A percentile compares a stretch with the other conserved stretches of the same genome.
Conservation (phyloP, 2,888 invertebrate species). For the Dolichopus griseipennis region DNA sequence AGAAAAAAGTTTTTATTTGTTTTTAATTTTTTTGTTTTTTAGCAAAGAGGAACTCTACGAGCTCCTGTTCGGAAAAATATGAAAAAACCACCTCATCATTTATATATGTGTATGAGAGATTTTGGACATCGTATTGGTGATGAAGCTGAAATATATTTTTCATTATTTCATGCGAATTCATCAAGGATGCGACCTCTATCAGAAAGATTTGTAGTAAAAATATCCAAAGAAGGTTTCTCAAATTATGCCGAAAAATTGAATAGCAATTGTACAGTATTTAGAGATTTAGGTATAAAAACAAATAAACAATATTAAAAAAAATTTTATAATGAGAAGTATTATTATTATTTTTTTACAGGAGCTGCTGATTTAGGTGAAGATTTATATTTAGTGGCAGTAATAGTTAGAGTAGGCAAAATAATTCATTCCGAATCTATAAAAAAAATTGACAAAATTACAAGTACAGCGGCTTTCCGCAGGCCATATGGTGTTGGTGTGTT, state of each 20-base stretch:
- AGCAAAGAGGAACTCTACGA: conserved; percentile 43
- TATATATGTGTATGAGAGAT: conserved; percentile 80
- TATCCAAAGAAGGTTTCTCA: conserved; percentile 83
- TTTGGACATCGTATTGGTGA: conserved; percentile 83
- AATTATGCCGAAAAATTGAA: conserved; percentile 80
- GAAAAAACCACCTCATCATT: conserved; percentile 56
- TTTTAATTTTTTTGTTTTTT: conserved; percentile 15
- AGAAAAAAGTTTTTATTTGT: neutral
- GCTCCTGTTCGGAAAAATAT: conserved; percentile 30
- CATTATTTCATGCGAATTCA: conserved; percentile 64
- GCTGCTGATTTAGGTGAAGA: conserved; percentile 76
- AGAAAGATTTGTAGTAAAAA: conserved; percentile 79
- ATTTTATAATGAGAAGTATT: neutral
- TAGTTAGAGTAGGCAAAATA: conserved; percentile 82
- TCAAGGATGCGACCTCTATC: conserved; percentile 69
- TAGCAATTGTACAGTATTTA: conserved; percentile 82
- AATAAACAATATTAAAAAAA: neutral
- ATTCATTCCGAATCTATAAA: conserved; percentile 46
- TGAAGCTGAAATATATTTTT: conserved; percentile 81
- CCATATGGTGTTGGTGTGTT: conserved; percentile 84
- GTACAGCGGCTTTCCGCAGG: conserved; percentile 51
- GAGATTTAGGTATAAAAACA: conserved; percentile 52
- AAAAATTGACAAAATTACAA: conserved; percentile 33
- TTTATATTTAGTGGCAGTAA: conserved; percentile 80
- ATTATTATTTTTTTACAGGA: conserved; percentile 45